These are phyloP conservation scores for Dendroctonus valens DNA, from an alignment of 1,140 invertebrate genomes.

Conservation along the genomic window DNA sequence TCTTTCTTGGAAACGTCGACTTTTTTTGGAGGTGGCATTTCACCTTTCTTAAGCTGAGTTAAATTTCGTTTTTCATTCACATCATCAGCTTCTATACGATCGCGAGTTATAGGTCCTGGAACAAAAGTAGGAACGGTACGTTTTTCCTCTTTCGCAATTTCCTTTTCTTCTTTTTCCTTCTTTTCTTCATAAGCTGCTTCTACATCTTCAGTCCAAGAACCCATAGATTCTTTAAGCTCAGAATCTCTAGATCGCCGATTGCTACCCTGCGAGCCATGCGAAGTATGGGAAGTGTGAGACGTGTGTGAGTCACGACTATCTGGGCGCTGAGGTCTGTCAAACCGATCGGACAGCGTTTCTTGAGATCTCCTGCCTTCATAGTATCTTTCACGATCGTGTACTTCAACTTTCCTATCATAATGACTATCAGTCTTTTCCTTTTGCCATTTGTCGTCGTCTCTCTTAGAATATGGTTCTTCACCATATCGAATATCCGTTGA, in stretches of 20 bases:
- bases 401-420: constrained; percentile 18
- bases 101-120: constrained; percentile 62
- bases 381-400: constrained; percentile 14
- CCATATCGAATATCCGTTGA: constrained; percentile 31
- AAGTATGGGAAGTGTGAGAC: constrained; percentile 54
- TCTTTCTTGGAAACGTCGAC: constrained; percentile 49
- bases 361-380: constrained; percentile 33
- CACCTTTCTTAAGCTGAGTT: constrained; percentile 55
- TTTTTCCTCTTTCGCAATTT: constrained; percentile 45
- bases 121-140: constrained; percentile 57
- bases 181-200: constrained; percentile 54
- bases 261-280: constrained; percentile 28
- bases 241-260: constrained; percentile 51
- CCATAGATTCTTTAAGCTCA: constrained; percentile 43
- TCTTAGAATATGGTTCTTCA: constrained; percentile 25
- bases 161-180: constrained; percentile 48
- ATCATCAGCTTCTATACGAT: constrained; percentile 63
- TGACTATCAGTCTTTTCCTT: constrained; percentile 35
- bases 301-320: constrained; percentile 60
- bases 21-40: constrained; percentile 39
- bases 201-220: constrained; percentile 53
- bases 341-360: constrained; percentile 28
- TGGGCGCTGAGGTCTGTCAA: constrained; percentile 58
- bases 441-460: constrained; percentile 38
- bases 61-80: constrained; percentile 57